These are phyloP conservation scores for Trichacis sp. DNA, from an alignment of 2,888 invertebrate species.

Conservation along the genomic window DNA sequence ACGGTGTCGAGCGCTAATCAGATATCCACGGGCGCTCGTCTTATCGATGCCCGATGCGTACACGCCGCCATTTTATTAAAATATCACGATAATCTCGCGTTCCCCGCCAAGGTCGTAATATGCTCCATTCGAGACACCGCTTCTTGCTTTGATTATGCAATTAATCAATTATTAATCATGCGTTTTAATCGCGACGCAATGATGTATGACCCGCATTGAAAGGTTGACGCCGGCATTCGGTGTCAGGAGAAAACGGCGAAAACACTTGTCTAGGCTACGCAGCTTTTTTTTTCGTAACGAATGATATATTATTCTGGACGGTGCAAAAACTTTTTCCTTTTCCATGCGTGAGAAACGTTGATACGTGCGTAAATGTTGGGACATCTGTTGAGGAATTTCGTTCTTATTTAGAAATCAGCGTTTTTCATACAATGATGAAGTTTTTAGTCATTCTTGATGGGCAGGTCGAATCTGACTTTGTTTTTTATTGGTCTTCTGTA, in stretches of 20 bases:
- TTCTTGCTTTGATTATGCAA: constrained; percentile 1
- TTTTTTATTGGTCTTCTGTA: too few species aligned
- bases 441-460: too few species aligned
- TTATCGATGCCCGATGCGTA: constrained; percentile 33
- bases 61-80: constrained; percentile 25
- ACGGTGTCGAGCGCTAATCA: constrained; percentile 32
- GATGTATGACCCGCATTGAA: constrained; percentile 1
- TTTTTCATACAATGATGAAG: too few species aligned
- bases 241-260: not conserved
- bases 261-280: not conserved
- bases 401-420: too few species aligned
- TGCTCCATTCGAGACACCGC: not conserved
- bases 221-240: constrained; percentile 2
- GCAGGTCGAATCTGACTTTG: too few species aligned
- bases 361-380: too few species aligned
- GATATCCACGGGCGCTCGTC: constrained; percentile 27
- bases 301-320: too few species aligned
- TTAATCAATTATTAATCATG: constrained; percentile 3
- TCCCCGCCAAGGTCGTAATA: constrained; percentile 9
- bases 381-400: too few species aligned
- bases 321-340: too few species aligned
- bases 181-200: not conserved
- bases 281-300: constrained; percentile 15
- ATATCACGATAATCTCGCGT: constrained; percentile 13
- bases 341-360: too few species aligned